Evolutionary conservation across 2,113 vertebrate genomes (phyloP), one percentile per base, ranked within the genome.

Genomic region (Balaeniceps rex): DNA sequence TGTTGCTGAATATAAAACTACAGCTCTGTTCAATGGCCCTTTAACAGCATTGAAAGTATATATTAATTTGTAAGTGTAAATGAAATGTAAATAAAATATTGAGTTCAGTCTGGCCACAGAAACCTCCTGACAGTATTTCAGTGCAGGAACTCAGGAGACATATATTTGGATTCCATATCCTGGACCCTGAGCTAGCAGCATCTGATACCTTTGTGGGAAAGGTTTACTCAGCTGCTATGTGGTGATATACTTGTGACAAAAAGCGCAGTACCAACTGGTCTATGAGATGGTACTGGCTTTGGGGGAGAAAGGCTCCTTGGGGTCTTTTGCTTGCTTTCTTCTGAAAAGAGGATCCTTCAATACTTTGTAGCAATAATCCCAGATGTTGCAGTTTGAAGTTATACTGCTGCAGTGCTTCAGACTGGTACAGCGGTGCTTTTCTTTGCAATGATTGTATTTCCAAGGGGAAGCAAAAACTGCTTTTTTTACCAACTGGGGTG

Each of bases 11-110:
- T 96, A 97, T 95, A 94, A 97, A 97, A 95, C 90, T 95, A 94
- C 68, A 87, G 72, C 69, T 88, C 76, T 90, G 81, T 88, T 97
- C 96, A 93, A 78, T 57, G 75, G 90, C 46, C 91, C 93, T 96
- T 95, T 96, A 88, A 84, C 90, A 82, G 78, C 87, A 70, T 0
- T 65, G 93, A 77, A 96, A 93, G 68, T 47, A n/a, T 38, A 91
- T 75, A 93, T 91, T 97, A 94, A 97, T 98, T 97, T 97, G 77
- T 91, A 96, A 97, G 90, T 90, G 91, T 94, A 93, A 94, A 94
- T 96, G 58, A 94, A 97, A 97, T 88, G 82, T 97, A 95, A 98
- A 97, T 96, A 97, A 97, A 97, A 97, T 90, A 96, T 92, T 96
- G 84, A 49, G 72, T 91, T 94, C 80, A 71, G 47, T 91, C 91